These are phyloP conservation scores for Drosophila neotestacea DNA, from an alignment of 2,888 invertebrate genomes.

Conservation along the genomic window DNA sequence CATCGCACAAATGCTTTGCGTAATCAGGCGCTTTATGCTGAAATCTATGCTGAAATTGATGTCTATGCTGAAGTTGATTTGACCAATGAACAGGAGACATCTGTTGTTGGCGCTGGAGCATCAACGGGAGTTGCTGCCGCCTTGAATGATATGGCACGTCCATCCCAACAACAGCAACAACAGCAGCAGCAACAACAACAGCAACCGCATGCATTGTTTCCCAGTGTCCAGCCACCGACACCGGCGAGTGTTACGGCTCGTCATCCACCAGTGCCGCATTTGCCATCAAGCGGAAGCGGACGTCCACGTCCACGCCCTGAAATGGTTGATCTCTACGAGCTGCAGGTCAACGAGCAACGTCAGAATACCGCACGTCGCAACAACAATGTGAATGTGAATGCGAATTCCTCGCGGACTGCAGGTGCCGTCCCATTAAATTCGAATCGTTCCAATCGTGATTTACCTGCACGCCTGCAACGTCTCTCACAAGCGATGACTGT, in stretches of 20 bases:
- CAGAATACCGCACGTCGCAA: constrained; percentile 37
- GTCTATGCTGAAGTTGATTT: constrained; percentile 71
- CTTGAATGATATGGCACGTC: constrained; percentile 19
- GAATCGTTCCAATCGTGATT: constrained; percentile 49
- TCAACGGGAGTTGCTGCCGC: constrained; percentile 14
- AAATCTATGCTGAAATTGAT: constrained; percentile 72
- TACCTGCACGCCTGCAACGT: constrained; percentile 60
- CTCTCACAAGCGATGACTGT: constrained; percentile 27
- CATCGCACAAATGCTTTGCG: constrained; percentile 45
- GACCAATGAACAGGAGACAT: constrained; percentile 62
- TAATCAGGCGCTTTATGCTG: constrained; percentile 58
- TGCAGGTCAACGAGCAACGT: constrained; percentile 46
- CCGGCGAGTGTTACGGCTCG: constrained; percentile 32
- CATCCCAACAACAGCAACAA: background rate
- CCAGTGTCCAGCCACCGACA: constrained; percentile 22
- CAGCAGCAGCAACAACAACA: no score
- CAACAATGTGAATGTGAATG: constrained; percentile 9
- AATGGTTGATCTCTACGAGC: constrained; percentile 39
- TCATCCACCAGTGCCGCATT: constrained; percentile 47
- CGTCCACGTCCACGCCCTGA: constrained; percentile 60
- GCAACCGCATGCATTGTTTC: constrained; percentile 6
- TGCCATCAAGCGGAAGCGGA: constrained; percentile 34
- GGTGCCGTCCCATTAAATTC: constrained; percentile 7
- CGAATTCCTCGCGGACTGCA: constrained; percentile 7
- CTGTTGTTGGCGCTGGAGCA: background rate